Base-by-base conservation (phyloP, 2,113 vertebrate genomes). In the Stegastes partitus region DNA sequence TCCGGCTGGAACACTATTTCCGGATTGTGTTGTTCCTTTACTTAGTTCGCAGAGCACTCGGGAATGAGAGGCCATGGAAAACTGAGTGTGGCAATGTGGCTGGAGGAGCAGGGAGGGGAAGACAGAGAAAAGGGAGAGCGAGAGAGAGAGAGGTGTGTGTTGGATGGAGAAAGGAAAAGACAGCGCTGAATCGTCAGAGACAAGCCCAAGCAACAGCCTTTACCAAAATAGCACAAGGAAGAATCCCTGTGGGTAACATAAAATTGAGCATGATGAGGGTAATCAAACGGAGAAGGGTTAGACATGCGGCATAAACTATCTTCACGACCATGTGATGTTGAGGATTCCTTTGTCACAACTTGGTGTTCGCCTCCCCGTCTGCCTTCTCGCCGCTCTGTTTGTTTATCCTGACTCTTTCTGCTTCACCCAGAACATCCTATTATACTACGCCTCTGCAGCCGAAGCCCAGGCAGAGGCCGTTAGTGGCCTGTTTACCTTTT, bases 51-150 rank as follows among this genome's bases (percentile, higher is more conserved):
- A 82, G 82, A 86, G 82, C 68, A 77, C 73, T 84, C 71, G 73
- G 85, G 91, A 93, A 93, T 89, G 90, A 89, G 87, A 91, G 85
- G 90, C 88, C 89, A 90, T 88, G 91, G 91, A 93, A 93, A 91
- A 91, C 71, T 87, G 81, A 92, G 84, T 85, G 83, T 83, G 87
- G 91, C 81, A 57, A 74, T 93, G 91, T 87, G 92, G 92, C 78
- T 42, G 42, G 34, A 66, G 85, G 55, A 55, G 85, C 75, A 28
- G 57, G 68, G 75, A 77, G 56, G 82, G 66, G 82, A 71, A 64
- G 74, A 75, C 66, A 82, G 79, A 70, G 79, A 64, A 63, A 34
- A 76, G 62, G 62, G 42, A 77, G 68, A 69, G 69, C 37, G 51
- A 21, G 50, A 25, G 11, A 69, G 69, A 47, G 51, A 21, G 50